Conservation (phyloP, 2,113 vertebrate genomes). For the Siniperca chuatsi region DNA sequence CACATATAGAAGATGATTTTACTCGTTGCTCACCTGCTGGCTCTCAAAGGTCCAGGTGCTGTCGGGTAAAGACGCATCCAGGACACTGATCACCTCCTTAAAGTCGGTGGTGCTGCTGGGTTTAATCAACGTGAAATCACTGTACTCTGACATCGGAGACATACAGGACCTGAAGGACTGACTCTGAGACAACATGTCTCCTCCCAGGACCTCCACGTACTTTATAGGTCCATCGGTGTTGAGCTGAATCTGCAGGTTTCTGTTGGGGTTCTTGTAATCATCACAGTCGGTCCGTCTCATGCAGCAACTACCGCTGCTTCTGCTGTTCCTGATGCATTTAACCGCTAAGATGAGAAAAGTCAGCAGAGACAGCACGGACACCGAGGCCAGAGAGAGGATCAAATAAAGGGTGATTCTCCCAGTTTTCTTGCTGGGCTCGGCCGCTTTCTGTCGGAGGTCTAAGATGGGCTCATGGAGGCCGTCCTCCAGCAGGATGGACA, state of each 20-base stretch:
- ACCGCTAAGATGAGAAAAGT: slow-evolving; percentile 83
- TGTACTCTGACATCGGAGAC: slow-evolving; percentile 89
- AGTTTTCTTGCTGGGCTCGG: slow-evolving; percentile 78
- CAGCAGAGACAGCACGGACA: slow-evolving; percentile 84
- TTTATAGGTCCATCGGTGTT: slow-evolving; percentile 87
- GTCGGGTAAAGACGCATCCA: slow-evolving; percentile 81
- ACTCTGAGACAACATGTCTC: slow-evolving; percentile 85
- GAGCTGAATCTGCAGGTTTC: slow-evolving; percentile 85
- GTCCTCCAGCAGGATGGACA: slow-evolving; percentile 85
- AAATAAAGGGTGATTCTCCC: slow-evolving; percentile 82
- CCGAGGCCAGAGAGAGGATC: slow-evolving; percentile 84
- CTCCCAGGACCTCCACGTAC: slow-evolving; percentile 88
- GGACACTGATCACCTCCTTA: slow-evolving; percentile 78
- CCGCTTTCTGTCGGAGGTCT: slow-evolving; percentile 75
- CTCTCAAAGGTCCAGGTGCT: slow-evolving; percentile 82
- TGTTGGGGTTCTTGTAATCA: slow-evolving; percentile 77
- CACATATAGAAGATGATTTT: too few species aligned
- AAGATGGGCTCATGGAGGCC: slow-evolving; percentile 76
- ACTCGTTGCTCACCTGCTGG: slow-evolving; percentile 81
- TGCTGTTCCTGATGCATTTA: slow-evolving; percentile 81
- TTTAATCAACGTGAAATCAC: slow-evolving; percentile 88
- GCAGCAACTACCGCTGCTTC: slow-evolving; percentile 78
- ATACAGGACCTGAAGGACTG: slow-evolving; percentile 88
- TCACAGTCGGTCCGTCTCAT: slow-evolving; percentile 64
- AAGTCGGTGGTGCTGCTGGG: slow-evolving; percentile 82